A percentile compares a stretch with the other conserved stretches of the same genome.
Conservation (phyloP, 2,113 vertebrate species). For the Ivindomyrus marchei region DNA sequence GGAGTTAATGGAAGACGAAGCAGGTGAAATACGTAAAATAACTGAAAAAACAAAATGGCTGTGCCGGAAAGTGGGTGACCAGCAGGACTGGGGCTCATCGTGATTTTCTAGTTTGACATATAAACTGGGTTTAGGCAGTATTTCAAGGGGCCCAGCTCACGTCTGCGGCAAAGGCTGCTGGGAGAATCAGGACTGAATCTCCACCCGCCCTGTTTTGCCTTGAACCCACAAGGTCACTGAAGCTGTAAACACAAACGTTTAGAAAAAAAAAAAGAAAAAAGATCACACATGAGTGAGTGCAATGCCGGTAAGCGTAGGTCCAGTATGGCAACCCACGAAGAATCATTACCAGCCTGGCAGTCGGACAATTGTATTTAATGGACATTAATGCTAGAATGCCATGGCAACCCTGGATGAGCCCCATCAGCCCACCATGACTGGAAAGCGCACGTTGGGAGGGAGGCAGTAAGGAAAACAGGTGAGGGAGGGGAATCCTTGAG, state of each 20-base stretch:
- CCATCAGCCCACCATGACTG: neutral
- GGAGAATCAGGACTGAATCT: neutral
- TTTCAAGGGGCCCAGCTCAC: neutral
- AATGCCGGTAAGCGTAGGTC: neutral
- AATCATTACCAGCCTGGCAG: neutral
- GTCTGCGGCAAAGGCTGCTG: neutral
- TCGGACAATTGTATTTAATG: neutral
- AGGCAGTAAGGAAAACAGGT: neutral
- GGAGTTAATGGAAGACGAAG: neutral
- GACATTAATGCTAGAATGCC: neutral
- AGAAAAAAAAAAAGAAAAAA: neutral
- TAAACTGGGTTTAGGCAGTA: neutral
- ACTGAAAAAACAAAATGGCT: neutral
- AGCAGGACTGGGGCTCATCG: neutral
- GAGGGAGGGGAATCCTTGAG: neutral
- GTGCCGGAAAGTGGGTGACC: neutral
- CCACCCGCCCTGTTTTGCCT: neutral
- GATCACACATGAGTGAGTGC: neutral
- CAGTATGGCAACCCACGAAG: neutral
- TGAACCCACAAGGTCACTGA: constrained; percentile 4
- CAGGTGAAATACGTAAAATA: neutral
- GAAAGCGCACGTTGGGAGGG: neutral
- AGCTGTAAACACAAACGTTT: neutral
- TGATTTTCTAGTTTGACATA: neutral
- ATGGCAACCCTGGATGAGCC: neutral